Evolutionary conservation across 1,140 invertebrate species (phyloP).

Genomic region (Solenopsis invicta): DNA sequence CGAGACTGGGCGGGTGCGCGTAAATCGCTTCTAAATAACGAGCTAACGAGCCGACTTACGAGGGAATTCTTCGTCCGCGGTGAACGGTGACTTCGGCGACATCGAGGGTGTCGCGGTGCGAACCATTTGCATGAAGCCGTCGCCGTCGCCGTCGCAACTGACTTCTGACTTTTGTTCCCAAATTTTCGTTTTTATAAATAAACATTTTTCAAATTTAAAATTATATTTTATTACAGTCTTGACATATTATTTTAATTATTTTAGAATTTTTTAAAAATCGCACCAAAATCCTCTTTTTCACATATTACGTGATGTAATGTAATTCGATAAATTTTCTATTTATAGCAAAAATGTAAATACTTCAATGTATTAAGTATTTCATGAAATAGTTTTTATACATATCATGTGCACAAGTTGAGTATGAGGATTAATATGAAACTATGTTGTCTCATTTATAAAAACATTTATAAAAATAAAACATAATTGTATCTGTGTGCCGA

Average conservation of each 20-base stretch:
- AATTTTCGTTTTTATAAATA: constrained; percentile 1
- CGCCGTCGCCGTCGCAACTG: constrained; percentile 17
- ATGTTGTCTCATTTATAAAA: background rate
- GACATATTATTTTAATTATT: constrained; percentile 28
- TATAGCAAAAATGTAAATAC: background rate
- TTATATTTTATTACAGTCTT: background rate
- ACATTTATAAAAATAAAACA: background rate
- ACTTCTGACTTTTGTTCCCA: constrained; percentile 28
- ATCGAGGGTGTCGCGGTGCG: constrained; percentile 7
- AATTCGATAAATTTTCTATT: background rate
- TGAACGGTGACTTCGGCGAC: constrained; percentile 33
- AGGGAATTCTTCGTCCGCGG: constrained; percentile 66
- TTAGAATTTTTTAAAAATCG: background rate
- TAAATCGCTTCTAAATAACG: constrained; percentile 82
- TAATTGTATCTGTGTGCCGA: background rate
- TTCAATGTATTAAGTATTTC: background rate
- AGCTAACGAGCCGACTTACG: constrained; percentile 83
- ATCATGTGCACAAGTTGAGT: background rate
- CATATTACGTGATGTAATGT: background rate
- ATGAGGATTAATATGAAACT: background rate
- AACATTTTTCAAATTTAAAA: background rate
- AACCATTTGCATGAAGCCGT: constrained; percentile 69
- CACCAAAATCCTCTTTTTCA: background rate
- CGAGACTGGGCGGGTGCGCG: constrained; percentile 46
- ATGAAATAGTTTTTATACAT: background rate